Evolutionary conservation across 2,113 vertebrate genomes (phyloP).

Genomic region (Rafetus swinhoei): DNA sequence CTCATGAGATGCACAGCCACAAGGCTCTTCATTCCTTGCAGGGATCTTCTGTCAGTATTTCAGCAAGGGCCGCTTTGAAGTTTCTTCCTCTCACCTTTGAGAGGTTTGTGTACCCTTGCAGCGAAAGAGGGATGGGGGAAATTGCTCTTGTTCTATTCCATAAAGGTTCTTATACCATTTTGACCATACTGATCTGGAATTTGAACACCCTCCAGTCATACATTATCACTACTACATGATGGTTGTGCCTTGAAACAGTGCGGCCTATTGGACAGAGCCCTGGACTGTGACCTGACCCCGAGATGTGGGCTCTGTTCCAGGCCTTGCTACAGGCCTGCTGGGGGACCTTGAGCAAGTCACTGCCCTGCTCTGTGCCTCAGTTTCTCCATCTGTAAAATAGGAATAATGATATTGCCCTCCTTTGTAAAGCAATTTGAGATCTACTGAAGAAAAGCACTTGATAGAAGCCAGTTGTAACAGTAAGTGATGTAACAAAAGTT

Average conservation of each 20-base stretch:
- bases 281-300: background rate
- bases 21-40: background rate
- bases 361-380: background rate
- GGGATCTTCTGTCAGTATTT: background rate
- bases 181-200: too few species aligned
- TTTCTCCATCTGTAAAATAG: background rate
- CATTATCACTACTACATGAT: too few species aligned
- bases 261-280: background rate
- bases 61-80: background rate
- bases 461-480: background rate
- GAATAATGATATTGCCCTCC: background rate
- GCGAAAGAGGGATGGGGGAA: too few species aligned
- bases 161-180: too few species aligned
- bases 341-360: background rate
- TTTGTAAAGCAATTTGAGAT: background rate
- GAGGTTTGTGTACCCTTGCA: background rate
- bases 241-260: too few species aligned
- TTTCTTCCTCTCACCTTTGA: background rate
- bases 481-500: background rate
- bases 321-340: background rate
- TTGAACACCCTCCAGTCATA: too few species aligned
- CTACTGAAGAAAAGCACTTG: rapidly evolving
- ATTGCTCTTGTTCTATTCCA: too few species aligned
- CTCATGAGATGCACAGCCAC: background rate
- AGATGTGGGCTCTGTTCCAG: background rate